Base-by-base conservation (phyloP, 2,888 invertebrate genomes). In the Noctua janthina region DNA sequence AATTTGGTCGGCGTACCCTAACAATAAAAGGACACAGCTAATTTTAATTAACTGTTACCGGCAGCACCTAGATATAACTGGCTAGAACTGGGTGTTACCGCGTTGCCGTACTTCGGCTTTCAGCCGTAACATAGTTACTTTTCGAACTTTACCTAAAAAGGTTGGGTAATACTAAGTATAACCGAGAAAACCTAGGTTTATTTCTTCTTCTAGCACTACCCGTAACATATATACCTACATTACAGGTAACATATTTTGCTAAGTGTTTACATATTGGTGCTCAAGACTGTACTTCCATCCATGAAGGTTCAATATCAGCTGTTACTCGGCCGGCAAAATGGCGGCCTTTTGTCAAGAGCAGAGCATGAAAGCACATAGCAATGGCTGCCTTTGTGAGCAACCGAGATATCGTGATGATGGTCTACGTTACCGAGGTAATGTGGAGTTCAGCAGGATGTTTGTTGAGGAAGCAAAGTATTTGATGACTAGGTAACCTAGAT, bases 331-430 rank as follows among this genome's bases (percentile, higher is more conserved):
- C 35, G 59, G 46, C 29, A 70, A 78, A 77, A 83, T 85, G 56
- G 35, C 43, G 43, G 43, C 23, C 67, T 39, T 51, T 81, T 85
- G 39, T 85, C 71, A 54, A 23, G 29, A 66, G 17, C 54, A 8
- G 64, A 64, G 69, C 46, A 4, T 66, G 39, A 66, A 66, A 68
- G 46, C n/a, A 39, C 20, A 51, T 49, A 39, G 82, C n/a, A 43
- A 43, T 67, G 70, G 10, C 23, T 8, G 56, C 84, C 62, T 67
- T 84, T 84, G 66, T 87, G 62, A 35, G 39, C 29, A 43, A 5
- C 69, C 72, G 29, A 70, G 79, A 71, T 83, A 83, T n/a, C 66
- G 43, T 64, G 78, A 78, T 67, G 79, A 87, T 49, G 62, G 3
- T 43, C 70, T 74, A 35, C 66, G 51, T 66, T 59, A 73, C 59